A percentile compares a stretch with the other conserved stretches of the same genome.
Conservation (phyloP, 2,888 invertebrate species). For the Drosophila melanosoma region DNA sequence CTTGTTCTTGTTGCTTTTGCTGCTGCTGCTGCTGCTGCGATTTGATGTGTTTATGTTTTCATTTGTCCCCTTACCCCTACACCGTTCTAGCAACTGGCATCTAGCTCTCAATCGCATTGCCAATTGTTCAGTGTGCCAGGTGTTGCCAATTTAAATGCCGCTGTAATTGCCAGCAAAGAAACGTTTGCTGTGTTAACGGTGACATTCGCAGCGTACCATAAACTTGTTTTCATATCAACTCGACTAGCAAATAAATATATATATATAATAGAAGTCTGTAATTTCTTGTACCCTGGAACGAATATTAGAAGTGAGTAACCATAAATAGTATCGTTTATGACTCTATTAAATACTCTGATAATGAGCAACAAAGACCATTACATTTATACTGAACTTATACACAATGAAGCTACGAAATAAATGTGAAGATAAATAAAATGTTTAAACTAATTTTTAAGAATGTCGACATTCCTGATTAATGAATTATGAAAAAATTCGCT, state of each 20-base stretch:
- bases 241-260: slow-evolving; percentile 6
- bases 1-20: slow-evolving; percentile 38
- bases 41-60: slow-evolving; percentile 76
- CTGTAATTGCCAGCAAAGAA: slow-evolving; percentile 57
- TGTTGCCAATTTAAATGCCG: slow-evolving; percentile 75
- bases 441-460: neutral
- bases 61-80: slow-evolving; percentile 21
- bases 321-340: neutral
- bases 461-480: neutral
- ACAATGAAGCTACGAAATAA: neutral
- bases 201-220: slow-evolving; percentile 32
- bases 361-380: neutral
- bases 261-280: neutral
- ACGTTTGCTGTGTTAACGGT: slow-evolving; percentile 30
- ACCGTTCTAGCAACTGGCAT: slow-evolving; percentile 26
- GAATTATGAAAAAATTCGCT: neutral
- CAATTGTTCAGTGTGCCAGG: slow-evolving; percentile 63
- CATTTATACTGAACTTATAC: neutral
- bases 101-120: slow-evolving; percentile 40
- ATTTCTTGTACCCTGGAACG: slow-evolving; percentile 14
- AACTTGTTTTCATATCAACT: slow-evolving; percentile 64
- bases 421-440: neutral
- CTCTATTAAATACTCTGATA: neutral
- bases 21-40: slow-evolving; percentile 52
- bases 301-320: neutral